Base-by-base conservation (phyloP, 2,113 vertebrate genomes). In the Lethenteron reissneri region DNA sequence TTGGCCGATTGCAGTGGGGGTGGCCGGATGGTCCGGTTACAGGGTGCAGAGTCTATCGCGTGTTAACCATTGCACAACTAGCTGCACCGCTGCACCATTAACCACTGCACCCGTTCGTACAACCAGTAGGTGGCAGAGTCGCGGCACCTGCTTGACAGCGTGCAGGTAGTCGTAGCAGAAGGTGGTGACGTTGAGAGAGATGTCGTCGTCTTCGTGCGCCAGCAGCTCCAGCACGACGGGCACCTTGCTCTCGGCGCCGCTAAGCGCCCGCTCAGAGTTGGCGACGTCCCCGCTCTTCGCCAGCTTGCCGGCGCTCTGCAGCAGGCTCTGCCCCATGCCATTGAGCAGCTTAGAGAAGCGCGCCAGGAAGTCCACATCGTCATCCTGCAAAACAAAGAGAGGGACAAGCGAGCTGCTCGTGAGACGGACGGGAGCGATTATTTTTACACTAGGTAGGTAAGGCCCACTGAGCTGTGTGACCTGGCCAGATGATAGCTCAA, bases 151-250 rank as follows among this genome's bases (percentile, higher is more conserved):
- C 80, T 99, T 99, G 74, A 99, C 82, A 72, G 95, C 86, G 72
- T 99, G 89, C 79, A 99, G 87, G 80, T 99, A 99, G 73, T 99
- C 94, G 0, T 99, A 96, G 81, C 94, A 99, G 82, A 97, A 97
- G 57, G 85, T 84, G 74, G 95, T 90, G 68, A 92, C 86, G 78
- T 97, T 99, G 62, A 90, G 87, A 0, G 94, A 99, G 75, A 99
- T 99, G 77, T 99, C 94, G 0, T 97, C 94, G 70, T 99, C 94
- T 74, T 95, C 89, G 0, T 99, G 94, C 73, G 88, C 83, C 9
- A 99, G 81, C 73, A 99, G 83, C 75, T 88, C 86, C 70, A 99
- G 81, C 85, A 91, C 86, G 14, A 97, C 86, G 1, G 86, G 81
- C 74, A 95, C 85, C 78, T 99, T 99, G 70, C 83, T 79, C 85